Base-by-base conservation (phyloP, 2,888 invertebrate species). In the Cryptus armator region DNA sequence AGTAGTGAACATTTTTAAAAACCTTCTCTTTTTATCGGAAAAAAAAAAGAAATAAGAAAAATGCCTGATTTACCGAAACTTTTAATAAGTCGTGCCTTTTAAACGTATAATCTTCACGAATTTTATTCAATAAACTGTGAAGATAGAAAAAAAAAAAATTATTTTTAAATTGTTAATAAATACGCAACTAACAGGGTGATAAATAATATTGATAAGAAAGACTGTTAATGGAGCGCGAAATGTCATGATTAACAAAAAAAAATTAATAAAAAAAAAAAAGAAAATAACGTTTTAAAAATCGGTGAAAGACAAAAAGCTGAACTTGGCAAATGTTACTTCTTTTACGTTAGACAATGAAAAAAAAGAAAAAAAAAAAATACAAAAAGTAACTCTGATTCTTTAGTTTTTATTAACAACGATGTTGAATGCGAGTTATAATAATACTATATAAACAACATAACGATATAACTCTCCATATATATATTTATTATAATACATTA, bases 21-120 rank as follows among this genome's bases (percentile, higher is more conserved):
- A 43, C 1, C 19, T 90, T 91, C 89, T 90, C 88, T 90, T 91
- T 91, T 90, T 91, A 88, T 87, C 84, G 66, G 59, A 86, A 89
- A 87, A 83, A 24, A 24, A 62, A 14, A n/a, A 6, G 64, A 24
- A 24, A 62, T 7, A n/a, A 6, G 64, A 53, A 87, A 89, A 87
- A 83, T 89, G 75, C 72, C 88, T 91, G 88, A 88, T 91, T 92
- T 91, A 89, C 80, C 87, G 88, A 90, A 89, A 89, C 75, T 91
- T 92, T 91, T 90, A 92, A 92, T 92, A 88, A 90, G 91, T 90
- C 91, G 92, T 92, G 92, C 92, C 92, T 92, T 92, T 92, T 92
- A 86, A 92, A 91, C 85, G 84, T 91, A 88, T 83, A 82, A 86
- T 82, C 88, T 88, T 86, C 87, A 88, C 88, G 90, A 87, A 89